Evolutionary conservation across 2,797 vertebrate species (phyloP).

Genomic region (Crocidura indochinensis): DNA sequence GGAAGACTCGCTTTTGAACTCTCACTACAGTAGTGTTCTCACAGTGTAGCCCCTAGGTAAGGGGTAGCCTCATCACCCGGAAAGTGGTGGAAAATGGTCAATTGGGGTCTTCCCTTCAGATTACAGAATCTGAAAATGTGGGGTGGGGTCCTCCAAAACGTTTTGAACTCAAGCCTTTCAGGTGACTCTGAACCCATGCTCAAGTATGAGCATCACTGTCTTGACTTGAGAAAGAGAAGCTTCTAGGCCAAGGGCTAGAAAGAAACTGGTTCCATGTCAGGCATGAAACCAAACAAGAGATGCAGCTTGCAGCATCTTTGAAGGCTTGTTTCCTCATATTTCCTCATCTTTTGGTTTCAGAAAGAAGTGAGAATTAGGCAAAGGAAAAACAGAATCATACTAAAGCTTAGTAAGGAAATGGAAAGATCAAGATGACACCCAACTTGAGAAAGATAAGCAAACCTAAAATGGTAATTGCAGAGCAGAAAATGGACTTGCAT

Average conservation of each 20-base stretch:
- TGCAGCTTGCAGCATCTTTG: neutral
- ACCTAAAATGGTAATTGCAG: neutral
- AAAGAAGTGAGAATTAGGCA: neutral
- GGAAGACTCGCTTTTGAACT: neutral
- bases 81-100: neutral
- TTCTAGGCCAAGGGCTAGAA: neutral
- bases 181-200: neutral
- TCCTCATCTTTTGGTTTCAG: neutral
- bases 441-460: slow-evolving; percentile 4
- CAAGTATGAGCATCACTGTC: neutral
- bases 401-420: slow-evolving; percentile 16
- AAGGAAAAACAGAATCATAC: no score
- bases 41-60: neutral
- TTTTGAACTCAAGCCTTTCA: neutral
- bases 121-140: neutral
- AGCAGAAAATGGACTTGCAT: neutral
- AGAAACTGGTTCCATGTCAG: neutral
- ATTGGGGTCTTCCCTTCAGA: neutral
- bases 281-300: neutral
- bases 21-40: neutral
- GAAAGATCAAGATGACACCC: neutral
- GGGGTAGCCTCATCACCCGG: neutral
- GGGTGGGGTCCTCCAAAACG: neutral
- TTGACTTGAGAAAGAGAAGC: neutral
- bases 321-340: neutral